Percentiles rank a stretch among this genome's conserved stretches.
Evolutionary conservation across 2,888 invertebrate species (phyloP).

Genomic region (Congeria kusceri): DNA sequence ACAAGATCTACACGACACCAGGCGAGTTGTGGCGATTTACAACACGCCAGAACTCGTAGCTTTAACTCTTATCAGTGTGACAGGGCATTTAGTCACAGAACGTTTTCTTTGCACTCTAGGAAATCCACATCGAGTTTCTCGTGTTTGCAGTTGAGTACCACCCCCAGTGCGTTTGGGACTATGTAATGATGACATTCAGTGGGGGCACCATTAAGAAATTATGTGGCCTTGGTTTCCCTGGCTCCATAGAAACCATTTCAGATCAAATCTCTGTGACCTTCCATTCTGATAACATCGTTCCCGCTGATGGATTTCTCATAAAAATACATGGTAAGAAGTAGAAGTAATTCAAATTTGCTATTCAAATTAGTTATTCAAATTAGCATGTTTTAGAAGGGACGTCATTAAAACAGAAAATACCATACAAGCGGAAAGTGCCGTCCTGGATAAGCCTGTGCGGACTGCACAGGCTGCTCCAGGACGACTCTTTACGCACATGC

Average conservation of each 20-base stretch:
- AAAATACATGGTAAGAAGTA: neutral
- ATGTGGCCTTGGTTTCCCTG: slow-evolving; percentile 14
- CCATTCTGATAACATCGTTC: slow-evolving; percentile 40
- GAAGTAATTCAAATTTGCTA: slow-evolving; percentile 1
- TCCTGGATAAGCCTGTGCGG: too few relatives aligned
- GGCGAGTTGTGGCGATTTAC: too few relatives aligned
- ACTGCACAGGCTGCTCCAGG: too few relatives aligned
- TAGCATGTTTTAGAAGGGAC: neutral
- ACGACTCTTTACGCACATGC: too few relatives aligned
- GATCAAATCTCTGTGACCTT: slow-evolving; percentile 25
- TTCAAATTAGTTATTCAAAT: neutral
- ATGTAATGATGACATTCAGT: slow-evolving; percentile 12
- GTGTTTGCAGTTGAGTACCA: neutral
- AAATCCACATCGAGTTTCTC: neutral
- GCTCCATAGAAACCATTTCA: slow-evolving; percentile 4
- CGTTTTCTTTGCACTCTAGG: neutral
- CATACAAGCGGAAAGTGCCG: too few relatives aligned
- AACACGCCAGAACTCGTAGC: too few relatives aligned
- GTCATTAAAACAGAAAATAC: too few relatives aligned
- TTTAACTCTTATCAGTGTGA: too few relatives aligned
- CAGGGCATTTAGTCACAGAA: too few relatives aligned
- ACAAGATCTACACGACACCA: too few relatives aligned
- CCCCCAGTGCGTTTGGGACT: slow-evolving; percentile 34
- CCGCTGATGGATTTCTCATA: slow-evolving; percentile 37
- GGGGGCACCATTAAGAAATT: slow-evolving; percentile 5